phyloP scores from a whole-genome alignment of 2,797 vertebrate species.

The Cynopterus sphinx region DNA sequence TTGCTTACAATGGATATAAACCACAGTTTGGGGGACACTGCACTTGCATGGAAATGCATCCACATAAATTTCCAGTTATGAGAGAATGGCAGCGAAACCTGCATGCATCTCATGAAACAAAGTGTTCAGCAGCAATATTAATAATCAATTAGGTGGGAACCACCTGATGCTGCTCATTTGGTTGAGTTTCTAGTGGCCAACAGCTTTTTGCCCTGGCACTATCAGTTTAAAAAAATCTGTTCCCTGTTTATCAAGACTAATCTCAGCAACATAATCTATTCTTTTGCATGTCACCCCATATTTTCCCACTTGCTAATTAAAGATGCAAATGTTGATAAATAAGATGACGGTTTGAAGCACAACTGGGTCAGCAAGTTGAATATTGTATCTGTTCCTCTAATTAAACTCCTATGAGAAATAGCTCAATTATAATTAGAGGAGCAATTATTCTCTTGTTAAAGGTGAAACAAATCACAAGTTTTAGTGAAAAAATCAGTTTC shows the following conservation, averaged over 20 bases:
- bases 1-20: conserved; percentile 71
- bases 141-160: conserved; percentile 80
- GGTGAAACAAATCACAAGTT: conserved; percentile 78
- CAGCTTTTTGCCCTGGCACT: conserved; percentile 55
- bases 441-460: conserved; percentile 83
- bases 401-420: conserved; percentile 81
- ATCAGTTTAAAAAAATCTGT: conserved; percentile 62
- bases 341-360: conserved; percentile 69
- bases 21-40: conserved; percentile 21
- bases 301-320: conserved; percentile 73
- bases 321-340: conserved; percentile 79
- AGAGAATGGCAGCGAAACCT: conserved; percentile 62
- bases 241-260: conserved; percentile 39
- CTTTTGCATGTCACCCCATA: conserved; percentile 49
- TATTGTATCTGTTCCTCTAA: conserved; percentile 72
- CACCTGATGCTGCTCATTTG: conserved; percentile 80
- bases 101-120: conserved; percentile 69
- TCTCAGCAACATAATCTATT: conserved; percentile 19
- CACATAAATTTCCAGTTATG: conserved; percentile 68
- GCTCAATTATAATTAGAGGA: conserved; percentile 83
- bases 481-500: conserved; percentile 78
- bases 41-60: conserved; percentile 58
- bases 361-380: conserved; percentile 78
- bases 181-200: conserved; percentile 44
- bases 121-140: conserved; percentile 73